Base-by-base conservation (phyloP, 2,888 invertebrate genomes). In the Clostera curtula region DNA sequence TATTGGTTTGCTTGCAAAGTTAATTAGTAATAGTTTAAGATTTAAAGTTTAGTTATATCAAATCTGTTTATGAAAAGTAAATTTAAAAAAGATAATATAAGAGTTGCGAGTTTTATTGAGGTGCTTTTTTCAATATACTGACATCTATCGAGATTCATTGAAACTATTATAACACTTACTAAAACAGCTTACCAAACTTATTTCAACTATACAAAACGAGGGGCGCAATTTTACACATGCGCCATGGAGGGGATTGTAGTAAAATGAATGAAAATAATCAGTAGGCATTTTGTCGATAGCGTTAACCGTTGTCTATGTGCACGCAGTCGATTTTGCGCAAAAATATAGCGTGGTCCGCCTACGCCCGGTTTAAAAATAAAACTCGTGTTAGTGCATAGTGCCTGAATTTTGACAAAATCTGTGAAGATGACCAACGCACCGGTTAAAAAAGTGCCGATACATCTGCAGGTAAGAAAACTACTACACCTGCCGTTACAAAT, bases 391-490 rank as follows among this genome's bases (percentile, higher is more conserved):
- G 76, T 80, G 74, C 51, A 56, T 52, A 57, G 72, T 76, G 67
- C 50, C 56, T 58, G 56, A 45, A 59, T 58, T 59, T 63, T 38
- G n/a, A n/a, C n/a, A n/a, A n/a, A n/a, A n/a, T n/a, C n/a, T n/a
- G 58, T 59, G 47, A 82, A 75, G 69, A 91, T 90, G 90, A 54
- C 62, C 37, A 73, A 56, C 67, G 93, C 93, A 46, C 95, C 95
- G 43, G 95, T 96, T 49, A 96, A 96, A 82, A 96, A 97, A 85
- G 95, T 96, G 36, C 96, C 96, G 34, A 95, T 97, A 68, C 96
- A 97, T 82, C 86, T 95, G 63, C 94, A 95, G 90, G 92, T 96
- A 79, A 88, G 85, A 20, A 35, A 12, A 42, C 25, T 6, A 25
- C 37, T 12, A 31, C 63, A 75, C 68, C 70, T 75, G 74, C 75